These are phyloP conservation scores for Coenonympha arcania DNA, from an alignment of 2,888 invertebrate genomes.

Conservation along the genomic window DNA sequence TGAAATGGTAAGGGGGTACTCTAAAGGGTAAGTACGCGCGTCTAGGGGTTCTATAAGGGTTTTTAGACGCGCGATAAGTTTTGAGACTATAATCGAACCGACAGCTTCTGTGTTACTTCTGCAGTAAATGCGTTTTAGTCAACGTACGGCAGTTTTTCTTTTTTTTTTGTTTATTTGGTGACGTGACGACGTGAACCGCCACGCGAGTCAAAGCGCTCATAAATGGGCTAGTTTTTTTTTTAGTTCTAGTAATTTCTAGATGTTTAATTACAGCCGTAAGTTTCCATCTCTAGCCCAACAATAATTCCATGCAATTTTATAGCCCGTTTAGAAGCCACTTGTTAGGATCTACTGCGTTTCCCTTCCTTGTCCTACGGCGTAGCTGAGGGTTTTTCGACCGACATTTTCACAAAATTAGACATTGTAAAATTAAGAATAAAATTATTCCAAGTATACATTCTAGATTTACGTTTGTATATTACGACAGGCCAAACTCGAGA, in stretches of 20 bases:
- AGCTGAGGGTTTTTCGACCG: not conserved
- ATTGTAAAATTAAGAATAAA: not conserved
- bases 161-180: not conserved
- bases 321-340: slow-evolving; percentile 14
- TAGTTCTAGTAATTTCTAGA: not conserved
- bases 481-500: not conserved
- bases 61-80: no score
- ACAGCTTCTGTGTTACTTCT: no score
- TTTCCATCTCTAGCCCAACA: slow-evolving; percentile 4
- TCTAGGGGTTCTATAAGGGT: no score
- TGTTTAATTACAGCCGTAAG: not conserved
- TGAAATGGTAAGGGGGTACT: no score
- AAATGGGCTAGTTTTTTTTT: slow-evolving; percentile 4
- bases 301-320: not conserved
- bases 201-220: slow-evolving; percentile 6
- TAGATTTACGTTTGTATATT: not conserved
- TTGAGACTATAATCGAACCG: no score
- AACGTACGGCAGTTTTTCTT: not conserved
- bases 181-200: slow-evolving; percentile 4
- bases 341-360: slow-evolving; percentile 21
- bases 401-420: not conserved
- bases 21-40: no score
- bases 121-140: not conserved
- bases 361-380: slow-evolving; percentile 7
- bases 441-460: not conserved